phyloP scores from a whole-genome alignment of 2,888 invertebrate genomes.

The Tetranychus truncatus region DNA sequence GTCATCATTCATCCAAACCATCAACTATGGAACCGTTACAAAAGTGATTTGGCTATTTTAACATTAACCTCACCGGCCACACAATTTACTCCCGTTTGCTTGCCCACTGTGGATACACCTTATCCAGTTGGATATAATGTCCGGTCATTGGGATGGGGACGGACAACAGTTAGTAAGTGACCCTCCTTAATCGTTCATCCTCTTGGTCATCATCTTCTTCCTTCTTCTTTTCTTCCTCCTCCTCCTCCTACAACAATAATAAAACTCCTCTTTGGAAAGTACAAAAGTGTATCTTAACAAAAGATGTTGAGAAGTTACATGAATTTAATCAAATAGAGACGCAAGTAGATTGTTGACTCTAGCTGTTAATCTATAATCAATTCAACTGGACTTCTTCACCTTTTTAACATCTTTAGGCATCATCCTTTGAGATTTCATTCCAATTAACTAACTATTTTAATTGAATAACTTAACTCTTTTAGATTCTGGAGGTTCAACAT shows the following conservation, averaged over 20 bases:
- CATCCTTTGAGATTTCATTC: neutral
- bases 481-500: constrained; percentile 2
- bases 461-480: neutral
- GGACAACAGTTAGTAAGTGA: constrained; percentile 12
- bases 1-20: constrained; percentile 12
- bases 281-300: neutral
- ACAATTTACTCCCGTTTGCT: constrained; percentile 11
- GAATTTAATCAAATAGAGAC: neutral
- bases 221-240: neutral
- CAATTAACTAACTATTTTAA: neutral
- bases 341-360: neutral
- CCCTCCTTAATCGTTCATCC: neutral
- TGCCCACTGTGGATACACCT: constrained; percentile 12
- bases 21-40: neutral
- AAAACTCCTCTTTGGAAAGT: no score
- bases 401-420: neutral
- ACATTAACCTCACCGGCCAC: neutral
- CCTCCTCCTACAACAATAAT: neutral
- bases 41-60: constrained; percentile 15
- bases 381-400: no score
- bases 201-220: neutral
- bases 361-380: no score
- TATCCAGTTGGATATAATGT: neutral
- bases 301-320: neutral
- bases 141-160: constrained; percentile 14